Evolutionary conservation across 2,888 invertebrate species (phyloP), one percentile per base, ranked within the genome.

Genomic region (Digitonthophagus gazella): DNA sequence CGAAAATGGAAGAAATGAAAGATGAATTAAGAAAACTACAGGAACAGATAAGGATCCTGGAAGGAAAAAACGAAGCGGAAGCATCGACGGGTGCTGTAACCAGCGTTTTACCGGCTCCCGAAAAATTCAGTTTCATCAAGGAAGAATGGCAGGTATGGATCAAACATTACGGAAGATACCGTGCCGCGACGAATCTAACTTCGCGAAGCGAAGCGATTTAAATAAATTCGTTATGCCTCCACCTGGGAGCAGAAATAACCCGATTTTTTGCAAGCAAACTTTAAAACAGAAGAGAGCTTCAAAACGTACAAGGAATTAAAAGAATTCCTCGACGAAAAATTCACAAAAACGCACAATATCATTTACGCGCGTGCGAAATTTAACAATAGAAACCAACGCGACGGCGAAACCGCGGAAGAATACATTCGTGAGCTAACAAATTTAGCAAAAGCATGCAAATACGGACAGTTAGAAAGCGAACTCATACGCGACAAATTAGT

Each of bases 401-500:
- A 72, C 8, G 67, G 54, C 19, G 70, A 70, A 63, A 58, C 65
- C 14, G 71, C 69, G 15, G 67, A 69, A 20, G 28, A 58, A 6
- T 71, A 67, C 65, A 71, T 71, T 22, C 55, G 64, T 18, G 65
- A 56, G n/a, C 64, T 71, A 22, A 28, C 54, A 16, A 8, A 20
- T 20, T 64, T 76, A 22, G 71, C 71, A 5, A 72, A 75, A 69
- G 58, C 64, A 16, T 77, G 75, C 68, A 71, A 73, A 44, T 76
- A 71, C 61, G 72, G 69, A 16, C 66, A 63, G 1, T 19, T 75
- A 18, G 71, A 72, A 58, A 74, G 75, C 11, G 75, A 75, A 67
- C 65, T 77, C 18, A 72, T 77, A 19, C 64, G 76, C 44, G 77
- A 77, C 67, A 66, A 71, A 66, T 70, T 77, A 15, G 72, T 77